These are phyloP conservation scores for Pachyseris speciosa DNA, from an alignment of 64 coral and sea anemone genomes.

Conservation along the genomic window DNA sequence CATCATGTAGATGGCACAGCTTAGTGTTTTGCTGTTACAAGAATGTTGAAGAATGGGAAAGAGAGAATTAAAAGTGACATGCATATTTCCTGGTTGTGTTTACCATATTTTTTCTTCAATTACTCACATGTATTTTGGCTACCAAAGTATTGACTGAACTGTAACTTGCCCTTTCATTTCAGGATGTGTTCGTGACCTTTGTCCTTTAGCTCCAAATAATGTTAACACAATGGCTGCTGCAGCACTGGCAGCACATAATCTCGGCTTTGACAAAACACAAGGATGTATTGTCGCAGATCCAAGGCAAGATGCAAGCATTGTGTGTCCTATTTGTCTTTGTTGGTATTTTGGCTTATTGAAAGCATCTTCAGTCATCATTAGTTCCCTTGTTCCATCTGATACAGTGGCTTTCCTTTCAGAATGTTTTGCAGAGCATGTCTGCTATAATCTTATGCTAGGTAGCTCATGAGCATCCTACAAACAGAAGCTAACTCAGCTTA, in stretches of 20 bases:
- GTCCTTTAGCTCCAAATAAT: constrained; percentile 92
- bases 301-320: constrained; percentile 45
- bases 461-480: neutral
- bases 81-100: too few relatives aligned
- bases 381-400: too few relatives aligned
- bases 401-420: too few relatives aligned
- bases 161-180: neutral
- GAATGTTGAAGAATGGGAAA: too few relatives aligned
- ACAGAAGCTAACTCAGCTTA: neutral
- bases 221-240: constrained; percentile 95
- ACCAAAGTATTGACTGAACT: neutral
- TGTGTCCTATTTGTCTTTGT: neutral
- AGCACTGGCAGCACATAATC: constrained; percentile 85
- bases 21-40: too few relatives aligned
- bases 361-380: too few relatives aligned
- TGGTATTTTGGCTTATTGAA: neutral
- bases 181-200: constrained; percentile 81
- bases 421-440: too few relatives aligned
- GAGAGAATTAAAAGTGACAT: too few relatives aligned
- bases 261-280: constrained; percentile 87
- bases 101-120: too few relatives aligned
- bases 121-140: too few relatives aligned
- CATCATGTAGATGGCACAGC: too few relatives aligned
- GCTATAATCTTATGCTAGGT: too few relatives aligned
- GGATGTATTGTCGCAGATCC: constrained; percentile 89